A percentile compares a stretch with the other conserved stretches of the same genome.
These are phyloP conservation scores for Phalacrocorax brasilianus DNA, from an alignment of 2,113 vertebrate genomes.

Conservation along the genomic window DNA sequence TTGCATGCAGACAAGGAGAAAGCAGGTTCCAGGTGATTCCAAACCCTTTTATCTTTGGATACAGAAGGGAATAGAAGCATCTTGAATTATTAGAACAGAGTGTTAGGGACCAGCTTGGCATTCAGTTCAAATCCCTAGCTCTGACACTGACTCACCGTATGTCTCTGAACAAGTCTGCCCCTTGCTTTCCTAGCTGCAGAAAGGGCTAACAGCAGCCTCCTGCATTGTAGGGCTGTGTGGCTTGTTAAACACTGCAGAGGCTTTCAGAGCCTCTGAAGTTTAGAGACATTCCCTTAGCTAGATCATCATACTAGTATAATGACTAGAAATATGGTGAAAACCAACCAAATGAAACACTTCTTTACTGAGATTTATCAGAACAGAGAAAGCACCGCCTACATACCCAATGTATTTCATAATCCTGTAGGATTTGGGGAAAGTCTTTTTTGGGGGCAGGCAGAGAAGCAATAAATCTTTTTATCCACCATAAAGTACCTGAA, in stretches of 20 bases:
- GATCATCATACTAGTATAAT: neutral
- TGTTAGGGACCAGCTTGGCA: neutral
- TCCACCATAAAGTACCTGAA: neutral
- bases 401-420: neutral
- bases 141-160: neutral
- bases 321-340: neutral
- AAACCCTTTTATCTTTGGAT: neutral
- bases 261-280: neutral
- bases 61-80: neutral
- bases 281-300: neutral
- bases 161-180: neutral
- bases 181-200: neutral
- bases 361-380: neutral
- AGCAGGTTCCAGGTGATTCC: neutral
- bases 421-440: neutral
- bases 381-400: neutral
- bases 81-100: neutral
- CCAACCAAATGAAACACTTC: fast-evolving
- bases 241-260: neutral
- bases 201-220: neutral
- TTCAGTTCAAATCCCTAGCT: neutral
- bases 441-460: neutral
- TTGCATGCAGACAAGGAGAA: neutral
- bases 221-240: neutral
- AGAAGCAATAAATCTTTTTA: neutral